Percentiles rank a stretch among this genome's conserved stretches.
Evolutionary conservation across 2,888 invertebrate species (phyloP).

Genomic region (Mimas tiliae): DNA sequence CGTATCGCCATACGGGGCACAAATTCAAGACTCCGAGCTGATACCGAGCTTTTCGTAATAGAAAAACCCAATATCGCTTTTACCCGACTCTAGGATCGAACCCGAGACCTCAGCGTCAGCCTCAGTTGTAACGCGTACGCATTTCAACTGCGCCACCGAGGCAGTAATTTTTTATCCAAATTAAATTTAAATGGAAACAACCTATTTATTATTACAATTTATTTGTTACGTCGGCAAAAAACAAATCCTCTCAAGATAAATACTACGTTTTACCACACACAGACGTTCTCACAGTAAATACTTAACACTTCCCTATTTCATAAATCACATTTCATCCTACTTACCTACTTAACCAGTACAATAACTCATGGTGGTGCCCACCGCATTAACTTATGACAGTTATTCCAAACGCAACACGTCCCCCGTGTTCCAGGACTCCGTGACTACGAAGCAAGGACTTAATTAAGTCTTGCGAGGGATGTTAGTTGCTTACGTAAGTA

Average conservation of each 20-base stretch:
- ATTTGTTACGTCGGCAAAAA: not conserved
- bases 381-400: constrained; percentile 41
- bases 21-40: too few relatives aligned
- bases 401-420: constrained; percentile 43
- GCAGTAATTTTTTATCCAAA: too few relatives aligned
- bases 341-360: constrained; percentile 60
- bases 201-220: too few relatives aligned
- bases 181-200: too few relatives aligned
- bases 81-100: too few relatives aligned
- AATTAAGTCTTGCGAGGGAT: constrained; percentile 54
- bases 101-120: too few relatives aligned
- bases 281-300: constrained; percentile 1
- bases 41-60: too few relatives aligned
- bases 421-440: constrained; percentile 63
- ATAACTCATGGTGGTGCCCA: constrained; percentile 55
- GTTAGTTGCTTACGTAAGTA: constrained; percentile 11
- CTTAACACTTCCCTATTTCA: constrained; percentile 8
- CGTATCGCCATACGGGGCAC: too few relatives aligned
- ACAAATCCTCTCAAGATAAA: not conserved
- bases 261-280: not conserved
- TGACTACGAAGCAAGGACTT: constrained; percentile 64
- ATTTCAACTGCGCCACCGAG: too few relatives aligned
- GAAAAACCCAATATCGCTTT: too few relatives aligned
- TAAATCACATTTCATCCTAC: constrained; percentile 58
- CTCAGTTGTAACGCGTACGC: too few relatives aligned